Percentiles rank a stretch among this genome's conserved stretches.
Evolutionary conservation across 2,113 vertebrate genomes (phyloP).

Genomic region (Gambusia affinis): DNA sequence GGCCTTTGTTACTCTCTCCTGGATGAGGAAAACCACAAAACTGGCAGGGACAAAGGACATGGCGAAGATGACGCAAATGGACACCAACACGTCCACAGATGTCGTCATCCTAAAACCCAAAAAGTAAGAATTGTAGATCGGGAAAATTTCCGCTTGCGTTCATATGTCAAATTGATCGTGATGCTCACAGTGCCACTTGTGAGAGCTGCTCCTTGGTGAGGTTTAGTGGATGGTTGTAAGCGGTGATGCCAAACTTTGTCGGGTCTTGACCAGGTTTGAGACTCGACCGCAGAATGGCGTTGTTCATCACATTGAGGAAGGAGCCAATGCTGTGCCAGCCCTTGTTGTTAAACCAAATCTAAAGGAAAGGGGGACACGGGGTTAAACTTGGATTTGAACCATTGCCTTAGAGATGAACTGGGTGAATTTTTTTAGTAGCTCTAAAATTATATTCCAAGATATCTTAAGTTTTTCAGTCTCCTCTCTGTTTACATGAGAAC

Average conservation of each 20-base stretch:
- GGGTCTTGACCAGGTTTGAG: constrained; percentile 85
- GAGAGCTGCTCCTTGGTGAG: constrained; percentile 98
- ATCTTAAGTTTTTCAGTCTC: too few relatives aligned
- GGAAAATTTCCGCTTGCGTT: not conserved
- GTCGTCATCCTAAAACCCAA: constrained; percentile 90
- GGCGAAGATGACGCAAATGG: constrained; percentile 94
- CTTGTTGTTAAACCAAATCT: constrained; percentile 99
- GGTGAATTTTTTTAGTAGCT: not conserved
- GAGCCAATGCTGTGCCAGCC: constrained; percentile 96
- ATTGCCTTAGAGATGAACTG: constrained; percentile 8
- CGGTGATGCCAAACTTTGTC: constrained; percentile 88
- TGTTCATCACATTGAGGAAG: constrained; percentile 97
- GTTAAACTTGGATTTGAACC: not conserved
- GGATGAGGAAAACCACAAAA: constrained; percentile 97
- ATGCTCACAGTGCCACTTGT: constrained; percentile 94
- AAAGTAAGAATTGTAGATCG: not conserved
- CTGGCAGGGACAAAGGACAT: constrained; percentile 95
- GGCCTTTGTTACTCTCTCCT: constrained; percentile 96
- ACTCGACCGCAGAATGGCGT: constrained; percentile 90
- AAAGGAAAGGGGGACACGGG: constrained; percentile 11
- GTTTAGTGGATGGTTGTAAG: constrained; percentile 94
- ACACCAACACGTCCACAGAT: constrained; percentile 94
- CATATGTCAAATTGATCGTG: too few relatives aligned
- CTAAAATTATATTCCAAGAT: too few relatives aligned
- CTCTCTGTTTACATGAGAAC: too few relatives aligned